phyloP scores from a whole-genome alignment of 1,140 invertebrate genomes.

The Danaus melanippus region DNA sequence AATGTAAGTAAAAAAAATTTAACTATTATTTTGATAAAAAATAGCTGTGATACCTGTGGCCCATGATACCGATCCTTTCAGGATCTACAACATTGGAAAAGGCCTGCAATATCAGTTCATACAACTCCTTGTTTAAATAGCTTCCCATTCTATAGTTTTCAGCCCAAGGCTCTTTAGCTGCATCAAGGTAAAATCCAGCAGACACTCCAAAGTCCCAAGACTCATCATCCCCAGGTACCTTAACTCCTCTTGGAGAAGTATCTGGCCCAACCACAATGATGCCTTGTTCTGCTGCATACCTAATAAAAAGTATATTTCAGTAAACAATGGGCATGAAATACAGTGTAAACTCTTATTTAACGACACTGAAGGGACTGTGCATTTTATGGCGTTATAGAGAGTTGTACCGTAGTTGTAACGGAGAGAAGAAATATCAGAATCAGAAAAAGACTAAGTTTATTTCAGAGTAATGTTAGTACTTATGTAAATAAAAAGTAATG shows the following conservation, averaged over 20 bases:
- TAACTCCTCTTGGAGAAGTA: conserved; percentile 93
- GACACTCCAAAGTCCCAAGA: conserved; percentile 95
- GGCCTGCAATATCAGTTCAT: conserved; percentile 78
- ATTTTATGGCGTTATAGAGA: no score
- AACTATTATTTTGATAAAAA: no score
- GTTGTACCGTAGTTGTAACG: no score
- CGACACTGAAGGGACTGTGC: no score
- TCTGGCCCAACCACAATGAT: conserved; percentile 94
- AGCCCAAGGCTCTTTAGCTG: conserved; percentile 92
- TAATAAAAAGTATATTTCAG: conserved; percentile 26
- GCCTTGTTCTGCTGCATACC: conserved; percentile 84
- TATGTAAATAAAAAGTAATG: no score
- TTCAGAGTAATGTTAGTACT: no score
- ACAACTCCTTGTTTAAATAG: conserved; percentile 94
- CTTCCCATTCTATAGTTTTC: conserved; percentile 97
- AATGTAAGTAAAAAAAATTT: no score
- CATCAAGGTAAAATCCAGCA: conserved; percentile 97
- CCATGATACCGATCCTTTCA: conserved; percentile 84
- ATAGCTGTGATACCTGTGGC: conserved; percentile 80
- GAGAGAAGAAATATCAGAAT: no score
- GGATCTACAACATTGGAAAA: conserved; percentile 66
- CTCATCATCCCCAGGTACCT: conserved; percentile 92
- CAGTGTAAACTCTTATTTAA: no score
- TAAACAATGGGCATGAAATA: no score
- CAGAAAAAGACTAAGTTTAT: no score